Evolutionary conservation across 2,888 invertebrate genomes (phyloP).

Genomic region (Tetranychus piercei): DNA sequence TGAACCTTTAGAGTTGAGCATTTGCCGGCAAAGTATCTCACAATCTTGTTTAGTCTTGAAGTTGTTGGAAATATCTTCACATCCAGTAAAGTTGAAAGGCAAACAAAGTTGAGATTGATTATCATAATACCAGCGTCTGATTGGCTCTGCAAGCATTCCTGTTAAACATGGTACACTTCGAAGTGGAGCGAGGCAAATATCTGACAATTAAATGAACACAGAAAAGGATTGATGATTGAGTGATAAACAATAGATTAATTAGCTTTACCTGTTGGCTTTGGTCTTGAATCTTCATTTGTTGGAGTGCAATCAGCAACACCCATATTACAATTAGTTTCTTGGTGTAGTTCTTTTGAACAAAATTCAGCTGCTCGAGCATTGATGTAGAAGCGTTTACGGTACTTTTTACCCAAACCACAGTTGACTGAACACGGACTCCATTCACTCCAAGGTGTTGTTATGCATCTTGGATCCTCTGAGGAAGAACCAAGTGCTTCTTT

Average conservation of each 20-base stretch:
- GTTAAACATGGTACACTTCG: not conserved
- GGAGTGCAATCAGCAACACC: not conserved
- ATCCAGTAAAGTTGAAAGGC: not conserved
- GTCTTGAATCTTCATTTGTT: not conserved
- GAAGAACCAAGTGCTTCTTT: constrained; percentile 6
- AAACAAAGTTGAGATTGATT: not conserved
- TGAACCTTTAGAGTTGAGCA: not conserved
- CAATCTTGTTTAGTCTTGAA: not conserved
- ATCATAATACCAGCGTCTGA: not conserved
- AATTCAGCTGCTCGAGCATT: constrained; percentile 36
- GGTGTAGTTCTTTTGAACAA: not conserved
- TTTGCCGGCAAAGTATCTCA: not conserved
- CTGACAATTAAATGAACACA: not conserved
- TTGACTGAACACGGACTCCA: constrained; percentile 65
- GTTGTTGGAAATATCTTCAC: not conserved
- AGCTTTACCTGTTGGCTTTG: not conserved
- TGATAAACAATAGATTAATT: not conserved
- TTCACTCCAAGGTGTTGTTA: constrained; percentile 51
- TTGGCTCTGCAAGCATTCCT: not conserved
- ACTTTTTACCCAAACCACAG: constrained; percentile 54
- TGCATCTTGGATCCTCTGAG: constrained; percentile 40
- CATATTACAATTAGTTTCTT: not conserved
- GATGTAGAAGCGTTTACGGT: constrained; percentile 49
- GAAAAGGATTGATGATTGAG: not conserved
- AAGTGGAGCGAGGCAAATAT: not conserved